These are phyloP conservation scores for Clunio marinus DNA, from an alignment of 2,888 invertebrate genomes.

Conservation along the genomic window DNA sequence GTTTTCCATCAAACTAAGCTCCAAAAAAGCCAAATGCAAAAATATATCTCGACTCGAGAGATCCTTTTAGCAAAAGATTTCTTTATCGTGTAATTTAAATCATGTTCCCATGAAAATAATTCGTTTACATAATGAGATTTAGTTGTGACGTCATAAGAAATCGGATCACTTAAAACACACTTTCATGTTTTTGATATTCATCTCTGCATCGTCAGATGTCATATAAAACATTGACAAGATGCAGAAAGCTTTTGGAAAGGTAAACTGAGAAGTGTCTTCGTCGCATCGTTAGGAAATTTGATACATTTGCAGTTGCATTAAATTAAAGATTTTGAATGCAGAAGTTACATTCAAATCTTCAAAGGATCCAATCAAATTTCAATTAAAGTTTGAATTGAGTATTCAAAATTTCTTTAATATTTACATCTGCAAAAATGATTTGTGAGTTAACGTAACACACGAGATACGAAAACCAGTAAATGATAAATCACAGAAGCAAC, in stretches of 20 bases:
- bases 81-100: background rate
- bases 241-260: background rate
- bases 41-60: background rate
- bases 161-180: background rate
- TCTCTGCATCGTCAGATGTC: background rate
- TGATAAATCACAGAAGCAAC: slow-evolving; percentile 24
- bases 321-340: no score
- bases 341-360: no score
- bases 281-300: no score
- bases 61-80: background rate
- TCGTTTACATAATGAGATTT: background rate
- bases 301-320: background rate
- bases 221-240: no score
- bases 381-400: background rate
- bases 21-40: background rate
- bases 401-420: background rate
- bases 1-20: background rate
- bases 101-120: slow-evolving; percentile 3
- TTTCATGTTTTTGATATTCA: background rate
- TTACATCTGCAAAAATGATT: background rate
- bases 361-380: no score
- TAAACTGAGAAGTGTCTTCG: background rate
- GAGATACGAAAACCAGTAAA: background rate
- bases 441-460: no score
- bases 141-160: background rate